Conservation (phyloP, 2,888 invertebrate genomes). For the Lochmaea capreae region DNA sequence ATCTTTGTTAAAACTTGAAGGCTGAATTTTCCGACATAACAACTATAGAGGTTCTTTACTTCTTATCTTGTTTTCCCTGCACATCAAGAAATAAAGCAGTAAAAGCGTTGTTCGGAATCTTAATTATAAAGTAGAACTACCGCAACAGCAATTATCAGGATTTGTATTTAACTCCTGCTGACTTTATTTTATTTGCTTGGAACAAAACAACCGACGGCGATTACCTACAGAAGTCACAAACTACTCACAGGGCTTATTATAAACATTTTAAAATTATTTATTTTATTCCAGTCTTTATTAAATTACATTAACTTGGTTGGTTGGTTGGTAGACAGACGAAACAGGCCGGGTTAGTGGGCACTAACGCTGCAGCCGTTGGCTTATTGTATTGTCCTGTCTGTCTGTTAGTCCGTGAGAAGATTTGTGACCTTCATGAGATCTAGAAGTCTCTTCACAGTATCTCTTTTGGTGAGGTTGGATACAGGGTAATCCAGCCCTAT, state of each 20-base stretch:
- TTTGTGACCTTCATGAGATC: too few relatives aligned
- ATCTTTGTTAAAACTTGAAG: too few relatives aligned
- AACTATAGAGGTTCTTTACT: background rate
- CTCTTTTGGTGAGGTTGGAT: too few relatives aligned
- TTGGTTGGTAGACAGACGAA: too few relatives aligned
- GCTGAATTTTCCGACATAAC: background rate
- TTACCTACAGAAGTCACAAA: background rate
- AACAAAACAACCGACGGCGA: background rate
- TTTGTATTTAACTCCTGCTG: conserved; percentile 48
- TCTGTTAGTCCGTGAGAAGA: too few relatives aligned
- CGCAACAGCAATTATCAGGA: conserved; percentile 58
- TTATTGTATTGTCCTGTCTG: too few relatives aligned
- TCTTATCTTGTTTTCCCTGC: conserved; percentile 14
- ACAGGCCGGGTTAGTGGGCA: too few relatives aligned
- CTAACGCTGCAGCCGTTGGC: too few relatives aligned
- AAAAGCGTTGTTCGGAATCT: conserved; percentile 27
- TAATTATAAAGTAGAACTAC: conserved; percentile 39
- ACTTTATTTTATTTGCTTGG: conserved; percentile 37
- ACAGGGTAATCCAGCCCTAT: too few relatives aligned
- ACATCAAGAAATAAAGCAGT: conserved; percentile 9
- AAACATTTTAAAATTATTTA: background rate
- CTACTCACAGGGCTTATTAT: conserved; percentile 1
- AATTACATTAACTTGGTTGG: too few relatives aligned
- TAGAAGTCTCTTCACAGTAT: too few relatives aligned
- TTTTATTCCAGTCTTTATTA: too few relatives aligned